Percentiles rank a stretch among this genome's conserved stretches.
Evolutionary conservation across 2,888 invertebrate species (phyloP).

Genomic region (Acronicta alni): DNA sequence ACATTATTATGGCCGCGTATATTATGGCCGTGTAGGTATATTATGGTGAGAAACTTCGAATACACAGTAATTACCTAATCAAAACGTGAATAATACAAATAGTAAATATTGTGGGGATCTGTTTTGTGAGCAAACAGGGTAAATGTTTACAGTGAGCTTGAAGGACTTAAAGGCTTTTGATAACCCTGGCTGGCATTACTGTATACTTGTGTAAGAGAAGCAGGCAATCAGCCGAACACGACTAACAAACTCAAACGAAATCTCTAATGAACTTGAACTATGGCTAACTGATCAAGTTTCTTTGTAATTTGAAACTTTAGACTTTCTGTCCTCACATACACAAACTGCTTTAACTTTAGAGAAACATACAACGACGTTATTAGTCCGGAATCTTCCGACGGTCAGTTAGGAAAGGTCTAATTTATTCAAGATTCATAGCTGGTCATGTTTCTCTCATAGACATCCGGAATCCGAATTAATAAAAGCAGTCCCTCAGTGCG

Average conservation of each 20-base stretch:
- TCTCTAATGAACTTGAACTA: too few species aligned
- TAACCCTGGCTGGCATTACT: neutral
- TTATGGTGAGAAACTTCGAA: neutral
- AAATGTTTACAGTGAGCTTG: neutral
- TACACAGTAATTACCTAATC: neutral
- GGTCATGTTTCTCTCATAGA: conserved; percentile 14
- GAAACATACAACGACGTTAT: neutral
- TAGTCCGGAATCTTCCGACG: neutral
- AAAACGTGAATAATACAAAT: neutral
- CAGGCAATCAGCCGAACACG: too few species aligned
- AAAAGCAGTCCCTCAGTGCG: conserved; percentile 15
- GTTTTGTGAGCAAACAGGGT: neutral
- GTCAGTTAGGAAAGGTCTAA: conserved; percentile 13
- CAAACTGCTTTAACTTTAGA: neutral
- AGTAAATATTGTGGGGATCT: neutral
- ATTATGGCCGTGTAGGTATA: too few species aligned
- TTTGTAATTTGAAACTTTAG: too few species aligned
- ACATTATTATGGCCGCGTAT: neutral
- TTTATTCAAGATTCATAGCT: conserved; percentile 19
- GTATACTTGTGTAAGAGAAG: neutral
- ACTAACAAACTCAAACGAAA: too few species aligned
- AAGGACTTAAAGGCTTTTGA: neutral
- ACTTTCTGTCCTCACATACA: neutral
- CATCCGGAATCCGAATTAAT: conserved; percentile 17
- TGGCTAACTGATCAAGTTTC: too few species aligned